Conservation (phyloP, 37 sponge, comb jelly and placozoan genomes). For the Haliclona indistincta region DNA sequence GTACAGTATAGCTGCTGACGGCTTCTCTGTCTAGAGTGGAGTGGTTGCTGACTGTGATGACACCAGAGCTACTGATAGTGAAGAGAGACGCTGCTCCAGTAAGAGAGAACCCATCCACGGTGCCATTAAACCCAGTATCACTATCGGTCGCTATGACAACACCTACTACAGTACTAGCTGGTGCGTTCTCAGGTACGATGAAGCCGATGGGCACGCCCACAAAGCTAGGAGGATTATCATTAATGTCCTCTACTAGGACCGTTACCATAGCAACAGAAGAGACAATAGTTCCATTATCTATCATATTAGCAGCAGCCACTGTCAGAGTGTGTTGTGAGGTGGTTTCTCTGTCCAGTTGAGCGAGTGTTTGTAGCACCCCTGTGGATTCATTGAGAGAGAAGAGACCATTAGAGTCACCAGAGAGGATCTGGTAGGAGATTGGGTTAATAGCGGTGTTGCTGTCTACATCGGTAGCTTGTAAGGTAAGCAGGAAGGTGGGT, state of each 20-base stretch:
- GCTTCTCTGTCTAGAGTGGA: constrained; percentile 44
- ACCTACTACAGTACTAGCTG: constrained; percentile 1
- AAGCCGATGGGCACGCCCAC: neutral
- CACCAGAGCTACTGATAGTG: neutral
- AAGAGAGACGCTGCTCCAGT: neutral
- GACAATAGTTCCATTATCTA: constrained; percentile 21
- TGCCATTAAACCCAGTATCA: constrained; percentile 33
- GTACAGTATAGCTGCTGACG: constrained; percentile 1
- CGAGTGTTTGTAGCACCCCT: constrained; percentile 15
- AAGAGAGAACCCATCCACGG: constrained; percentile 16
- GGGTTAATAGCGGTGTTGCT: constrained; percentile 6
- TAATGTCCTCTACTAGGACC: constrained; percentile 24
- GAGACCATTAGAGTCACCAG: neutral
- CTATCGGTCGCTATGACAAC: constrained; percentile 8
- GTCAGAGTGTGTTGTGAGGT: constrained; percentile 17
- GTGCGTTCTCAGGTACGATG: constrained; percentile 22
- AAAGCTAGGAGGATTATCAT: constrained; percentile 43
- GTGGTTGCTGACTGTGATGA: neutral
- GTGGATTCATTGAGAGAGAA: constrained; percentile 8
- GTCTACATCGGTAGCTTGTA: constrained; percentile 65
- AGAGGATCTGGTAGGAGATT: constrained; percentile 12
- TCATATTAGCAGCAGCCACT: constrained; percentile 36
- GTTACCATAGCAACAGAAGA: constrained; percentile 15
- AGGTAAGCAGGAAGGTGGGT: constrained; percentile 3
- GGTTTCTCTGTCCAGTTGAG: constrained; percentile 54